phyloP scores from a whole-genome alignment of 1,140 invertebrate genomes.

The Holcopasites calliopsidis region DNA sequence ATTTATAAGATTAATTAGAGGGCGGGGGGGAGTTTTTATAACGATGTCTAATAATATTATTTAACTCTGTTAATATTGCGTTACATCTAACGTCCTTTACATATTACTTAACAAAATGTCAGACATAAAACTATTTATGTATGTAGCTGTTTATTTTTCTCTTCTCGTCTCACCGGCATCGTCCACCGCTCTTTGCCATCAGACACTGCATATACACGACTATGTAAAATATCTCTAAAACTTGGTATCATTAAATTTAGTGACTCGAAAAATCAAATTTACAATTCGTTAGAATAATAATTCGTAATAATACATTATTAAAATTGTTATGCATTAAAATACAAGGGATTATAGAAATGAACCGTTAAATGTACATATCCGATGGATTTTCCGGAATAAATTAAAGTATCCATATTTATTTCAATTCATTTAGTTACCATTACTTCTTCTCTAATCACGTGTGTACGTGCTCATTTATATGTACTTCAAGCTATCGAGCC shows the following conservation, averaged over 20 bases:
- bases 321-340: slow-evolving; percentile 11
- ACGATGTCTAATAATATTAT: slow-evolving; percentile 7
- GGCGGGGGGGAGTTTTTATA: neutral
- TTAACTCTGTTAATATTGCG: slow-evolving; percentile 8
- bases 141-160: neutral
- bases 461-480: too few relatives aligned
- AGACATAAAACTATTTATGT: slow-evolving; percentile 18
- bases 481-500: too few relatives aligned
- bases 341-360: slow-evolving; percentile 15
- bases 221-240: slow-evolving; percentile 32
- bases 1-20: neutral
- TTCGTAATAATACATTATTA: neutral
- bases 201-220: neutral
- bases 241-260: slow-evolving; percentile 21
- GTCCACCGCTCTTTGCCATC: neutral
- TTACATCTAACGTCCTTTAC: slow-evolving; percentile 1
- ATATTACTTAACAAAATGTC: slow-evolving; percentile 15
- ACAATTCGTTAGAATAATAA: slow-evolving; percentile 26
- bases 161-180: neutral
- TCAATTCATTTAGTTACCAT: too few relatives aligned
- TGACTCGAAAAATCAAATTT: slow-evolving; percentile 30
- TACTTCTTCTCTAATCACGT: too few relatives aligned
- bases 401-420: slow-evolving; percentile 11
- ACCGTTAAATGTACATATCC: neutral
- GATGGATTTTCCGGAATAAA: neutral